Conservation (phyloP, 2,888 invertebrate species). For the Papilio gigon region DNA sequence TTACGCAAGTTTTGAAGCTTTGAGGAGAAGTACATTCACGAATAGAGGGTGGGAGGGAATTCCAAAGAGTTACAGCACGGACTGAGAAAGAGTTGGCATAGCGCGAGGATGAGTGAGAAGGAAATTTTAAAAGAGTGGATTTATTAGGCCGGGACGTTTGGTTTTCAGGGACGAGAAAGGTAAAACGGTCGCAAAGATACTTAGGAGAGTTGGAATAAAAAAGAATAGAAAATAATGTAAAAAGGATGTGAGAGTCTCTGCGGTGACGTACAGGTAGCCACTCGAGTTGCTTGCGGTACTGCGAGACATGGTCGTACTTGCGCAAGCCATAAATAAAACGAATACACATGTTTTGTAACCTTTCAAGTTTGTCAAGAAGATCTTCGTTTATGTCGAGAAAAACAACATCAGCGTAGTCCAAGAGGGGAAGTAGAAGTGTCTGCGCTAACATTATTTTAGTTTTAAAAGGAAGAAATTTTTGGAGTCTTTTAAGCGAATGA, state of each 20-base stretch:
- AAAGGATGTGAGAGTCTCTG: neutral
- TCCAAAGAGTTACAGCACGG: neutral
- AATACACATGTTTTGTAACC: slow-evolving; percentile 9
- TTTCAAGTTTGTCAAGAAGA: slow-evolving; percentile 5
- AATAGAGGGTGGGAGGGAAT: neutral
- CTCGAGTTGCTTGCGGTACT: neutral
- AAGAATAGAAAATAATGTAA: neutral
- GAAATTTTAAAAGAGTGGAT: neutral
- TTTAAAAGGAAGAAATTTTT: slow-evolving; percentile 19
- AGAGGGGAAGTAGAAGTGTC: slow-evolving; percentile 18
- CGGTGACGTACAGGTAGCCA: neutral
- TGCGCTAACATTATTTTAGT: slow-evolving; percentile 29
- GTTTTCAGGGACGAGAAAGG: slow-evolving; percentile 2
- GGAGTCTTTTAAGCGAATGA: slow-evolving; percentile 16
- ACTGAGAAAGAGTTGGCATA: neutral
- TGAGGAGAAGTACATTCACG: neutral
- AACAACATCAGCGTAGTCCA: slow-evolving; percentile 23
- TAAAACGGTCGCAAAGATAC: neutral
- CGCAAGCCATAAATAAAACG: slow-evolving; percentile 16
- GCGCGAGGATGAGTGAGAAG: neutral
- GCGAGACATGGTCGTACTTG: slow-evolving; percentile 1
- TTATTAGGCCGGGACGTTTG: neutral
- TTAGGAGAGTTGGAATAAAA: neutral
- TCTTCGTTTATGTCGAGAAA: slow-evolving; percentile 5
- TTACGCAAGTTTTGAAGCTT: neutral